A percentile compares a stretch with the other conserved stretches of the same genome.
Conservation (phyloP, 1,140 invertebrate species). For the Neotoxoptera formosana region DNA sequence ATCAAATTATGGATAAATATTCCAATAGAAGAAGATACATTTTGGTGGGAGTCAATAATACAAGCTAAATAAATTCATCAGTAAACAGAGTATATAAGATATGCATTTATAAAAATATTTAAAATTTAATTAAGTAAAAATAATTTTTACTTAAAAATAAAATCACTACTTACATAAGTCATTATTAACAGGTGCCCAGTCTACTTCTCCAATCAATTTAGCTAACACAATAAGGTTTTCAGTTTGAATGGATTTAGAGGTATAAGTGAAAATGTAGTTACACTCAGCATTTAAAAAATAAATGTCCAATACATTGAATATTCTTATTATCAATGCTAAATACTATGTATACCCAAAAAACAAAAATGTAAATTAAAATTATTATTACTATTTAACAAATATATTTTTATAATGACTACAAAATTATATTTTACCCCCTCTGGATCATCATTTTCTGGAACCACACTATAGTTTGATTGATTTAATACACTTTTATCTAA, state of each 20-base stretch:
- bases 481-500: slow-evolving; percentile 57
- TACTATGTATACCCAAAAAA: slow-evolving; percentile 68
- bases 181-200: slow-evolving; percentile 81
- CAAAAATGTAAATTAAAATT: slow-evolving; percentile 47
- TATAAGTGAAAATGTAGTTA: slow-evolving; percentile 68
- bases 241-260: slow-evolving; percentile 73
- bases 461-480: slow-evolving; percentile 32
- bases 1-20: slow-evolving; percentile 86
- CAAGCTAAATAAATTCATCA: slow-evolving; percentile 68
- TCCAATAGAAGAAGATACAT: slow-evolving; percentile 80
- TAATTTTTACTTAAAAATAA: slow-evolving; percentile 29
- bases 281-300: slow-evolving; percentile 74
- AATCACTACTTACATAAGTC: slow-evolving; percentile 71
- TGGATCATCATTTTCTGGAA: slow-evolving; percentile 90
- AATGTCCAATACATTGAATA: slow-evolving; percentile 77
- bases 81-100: too few relatives aligned
- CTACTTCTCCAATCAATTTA: slow-evolving; percentile 84
- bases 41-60: slow-evolving; percentile 60
- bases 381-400: slow-evolving; percentile 41
- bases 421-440: slow-evolving; percentile 74
- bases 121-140: slow-evolving; percentile 58
- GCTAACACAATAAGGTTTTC: slow-evolving; percentile 83
- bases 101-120: neutral
- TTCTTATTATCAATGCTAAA: slow-evolving; percentile 79
- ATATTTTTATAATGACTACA: slow-evolving; percentile 48